Conservation (phyloP, 2,113 vertebrate genomes). For the Mobula birostris region DNA sequence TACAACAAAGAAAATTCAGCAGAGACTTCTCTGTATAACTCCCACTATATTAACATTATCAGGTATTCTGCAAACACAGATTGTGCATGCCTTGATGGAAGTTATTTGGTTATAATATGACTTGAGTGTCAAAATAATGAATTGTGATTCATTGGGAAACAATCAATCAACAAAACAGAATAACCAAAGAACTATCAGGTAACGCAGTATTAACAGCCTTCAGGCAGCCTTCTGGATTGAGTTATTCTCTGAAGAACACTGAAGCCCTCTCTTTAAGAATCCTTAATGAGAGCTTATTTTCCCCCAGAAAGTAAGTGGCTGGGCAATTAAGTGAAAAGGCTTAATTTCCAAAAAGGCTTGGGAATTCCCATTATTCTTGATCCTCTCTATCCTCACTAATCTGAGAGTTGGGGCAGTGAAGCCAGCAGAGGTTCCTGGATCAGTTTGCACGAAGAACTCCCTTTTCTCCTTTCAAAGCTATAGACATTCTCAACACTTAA, state of each 20-base stretch:
- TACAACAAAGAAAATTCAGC: not conserved
- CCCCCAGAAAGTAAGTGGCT: not conserved
- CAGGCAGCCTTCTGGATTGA: slow-evolving; percentile 32
- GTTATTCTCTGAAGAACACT: not conserved
- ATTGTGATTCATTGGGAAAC: not conserved
- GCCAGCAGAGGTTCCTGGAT: not conserved
- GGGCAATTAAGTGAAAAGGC: not conserved
- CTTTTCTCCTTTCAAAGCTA: not conserved
- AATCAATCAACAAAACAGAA: not conserved
- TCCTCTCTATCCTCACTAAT: not conserved
- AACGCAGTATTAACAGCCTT: slow-evolving; percentile 18
- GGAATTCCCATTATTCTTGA: not conserved
- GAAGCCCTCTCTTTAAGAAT: not conserved
- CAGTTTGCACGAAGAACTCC: not conserved
- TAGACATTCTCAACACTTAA: not conserved
- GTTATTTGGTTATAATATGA: slow-evolving; percentile 19
- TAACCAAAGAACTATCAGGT: not conserved
- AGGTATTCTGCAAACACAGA: not conserved
- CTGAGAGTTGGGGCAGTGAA: not conserved
- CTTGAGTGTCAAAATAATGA: not conserved
- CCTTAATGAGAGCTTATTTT: not conserved
- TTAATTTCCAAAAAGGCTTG: not conserved
- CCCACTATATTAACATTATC: not conserved
- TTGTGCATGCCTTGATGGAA: not conserved
- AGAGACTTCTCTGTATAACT: not conserved